These are phyloP conservation scores for Napeogenes inachia DNA, from an alignment of 2,888 invertebrate species.

Conservation along the genomic window DNA sequence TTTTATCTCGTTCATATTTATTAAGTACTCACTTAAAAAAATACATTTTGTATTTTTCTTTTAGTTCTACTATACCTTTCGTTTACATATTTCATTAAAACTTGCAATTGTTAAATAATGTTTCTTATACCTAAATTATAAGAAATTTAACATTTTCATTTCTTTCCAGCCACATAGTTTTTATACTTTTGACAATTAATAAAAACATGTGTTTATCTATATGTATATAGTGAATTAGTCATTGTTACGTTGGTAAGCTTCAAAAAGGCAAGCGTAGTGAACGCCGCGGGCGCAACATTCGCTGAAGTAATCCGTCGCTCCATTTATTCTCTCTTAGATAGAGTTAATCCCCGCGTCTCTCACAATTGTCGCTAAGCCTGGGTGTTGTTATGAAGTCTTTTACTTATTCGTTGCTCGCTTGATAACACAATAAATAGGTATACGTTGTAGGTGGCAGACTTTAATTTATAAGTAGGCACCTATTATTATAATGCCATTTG, in stretches of 20 bases:
- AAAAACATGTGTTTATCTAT: conserved; percentile 23
- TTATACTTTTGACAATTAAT: conserved; percentile 19
- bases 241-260: conserved; percentile 52
- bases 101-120: too few species aligned
- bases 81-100: too few species aligned
- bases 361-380: conserved; percentile 51
- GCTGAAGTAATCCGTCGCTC: conserved; percentile 53
- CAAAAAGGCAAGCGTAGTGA: conserved; percentile 61
- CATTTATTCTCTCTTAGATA: conserved; percentile 66
- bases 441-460: conserved; percentile 15
- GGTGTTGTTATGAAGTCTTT: conserved; percentile 30
- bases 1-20: too few species aligned
- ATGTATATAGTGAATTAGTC: conserved; percentile 39
- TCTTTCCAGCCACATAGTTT: background rate
- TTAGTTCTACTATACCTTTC: too few species aligned
- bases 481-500: too few species aligned
- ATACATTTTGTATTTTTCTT: too few species aligned
- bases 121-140: background rate
- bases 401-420: conserved; percentile 1
- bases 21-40: too few species aligned
- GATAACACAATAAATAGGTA: conserved; percentile 16
- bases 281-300: conserved; percentile 59
- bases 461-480: background rate
- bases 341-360: conserved; percentile 50
- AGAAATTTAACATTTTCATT: conserved; percentile 9